Evolutionary conservation across 64 coral and sea anemone genomes (phyloP), one percentile per base, ranked within the genome.

Genomic region (Porites lutea): DNA sequence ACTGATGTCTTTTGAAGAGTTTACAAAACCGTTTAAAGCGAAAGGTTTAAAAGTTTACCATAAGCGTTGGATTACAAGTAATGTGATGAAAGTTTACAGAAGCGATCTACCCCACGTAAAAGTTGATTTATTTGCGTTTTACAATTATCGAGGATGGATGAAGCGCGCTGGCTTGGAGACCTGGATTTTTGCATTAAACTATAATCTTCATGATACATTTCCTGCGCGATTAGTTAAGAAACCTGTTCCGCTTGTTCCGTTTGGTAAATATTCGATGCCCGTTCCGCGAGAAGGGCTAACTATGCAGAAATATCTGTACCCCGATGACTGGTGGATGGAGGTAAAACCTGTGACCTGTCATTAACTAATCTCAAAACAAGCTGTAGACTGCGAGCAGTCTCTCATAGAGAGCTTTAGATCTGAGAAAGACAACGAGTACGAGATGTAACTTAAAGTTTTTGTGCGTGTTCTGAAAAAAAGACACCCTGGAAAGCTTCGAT

Each of bases 51-150:
- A 84, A n/a, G 60, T 66, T 66, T n/a, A 61, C 19, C 61, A 90
- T 12, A 76, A 81, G 20, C 63, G 72, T 52, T 60, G 67, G 72
- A 21, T 43, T 70, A 51, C 75, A 64, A 68, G 72, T 44, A 66
- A 77, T 59, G 27, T 44, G 67, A 72, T 72, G 78, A 51, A 21
- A 67, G 5, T 77, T 92, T 61, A 78, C 18, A 7, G 57, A 15
- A 63, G n/a, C 44, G 67, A 22, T 77, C 70, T 55, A 6, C 61
- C 81, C 43, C 77, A 83, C 52, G 57, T 92, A 18, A 55, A 72
- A 52, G 90, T 85, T 9, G 82, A 85, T 11, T 19, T 53, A 23
- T 86, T 86, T 19, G 67, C 82, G 19, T 50, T 86, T 19, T 86
- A 86, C 7, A 70, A 70, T 13, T 86, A 67, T n/a, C 45, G 51